A percentile compares a stretch with the other conserved stretches of the same genome.
These are phyloP conservation scores for Parnassius smintheus DNA, from an alignment of 2,888 invertebrate genomes.

Conservation along the genomic window DNA sequence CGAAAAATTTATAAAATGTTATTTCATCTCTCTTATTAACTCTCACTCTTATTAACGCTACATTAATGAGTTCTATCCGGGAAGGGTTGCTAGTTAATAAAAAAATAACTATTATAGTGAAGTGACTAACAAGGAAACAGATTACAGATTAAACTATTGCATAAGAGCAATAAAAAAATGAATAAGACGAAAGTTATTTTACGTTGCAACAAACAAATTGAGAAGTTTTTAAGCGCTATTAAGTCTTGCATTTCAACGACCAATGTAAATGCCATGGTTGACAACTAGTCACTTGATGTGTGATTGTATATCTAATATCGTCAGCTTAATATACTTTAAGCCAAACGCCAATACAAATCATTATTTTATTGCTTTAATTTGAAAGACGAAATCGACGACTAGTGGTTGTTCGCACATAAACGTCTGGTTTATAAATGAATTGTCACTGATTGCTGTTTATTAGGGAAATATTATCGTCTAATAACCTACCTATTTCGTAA, in stretches of 20 bases:
- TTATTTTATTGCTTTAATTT: conserved; percentile 18
- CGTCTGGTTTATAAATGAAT: conserved; percentile 14
- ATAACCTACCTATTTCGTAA: not conserved
- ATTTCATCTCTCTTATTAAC: no score
- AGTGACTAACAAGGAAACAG: no score
- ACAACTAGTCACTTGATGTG: conserved; percentile 12
- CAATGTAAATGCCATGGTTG: conserved; percentile 18
- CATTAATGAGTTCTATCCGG: no score
- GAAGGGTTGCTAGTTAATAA: no score
- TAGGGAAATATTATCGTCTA: conserved; percentile 17
- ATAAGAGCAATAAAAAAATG: no score
- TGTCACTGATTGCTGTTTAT: conserved; percentile 23
- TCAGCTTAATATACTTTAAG: conserved; percentile 11
- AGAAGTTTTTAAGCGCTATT: conserved; percentile 7
- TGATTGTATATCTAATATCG: conserved; percentile 12
- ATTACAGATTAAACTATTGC: no score
- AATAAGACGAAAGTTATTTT: no score
- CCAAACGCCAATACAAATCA: conserved; percentile 18
- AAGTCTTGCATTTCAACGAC: conserved; percentile 15
- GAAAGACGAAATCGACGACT: conserved; percentile 3
- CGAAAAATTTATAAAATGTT: no score
- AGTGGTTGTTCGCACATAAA: conserved; percentile 21
- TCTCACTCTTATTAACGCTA: no score
- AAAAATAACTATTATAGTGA: no score
- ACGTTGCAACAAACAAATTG: not conserved